Conservation (phyloP, 2,113 vertebrate genomes). For the Neopipo cinnamomea region DNA sequence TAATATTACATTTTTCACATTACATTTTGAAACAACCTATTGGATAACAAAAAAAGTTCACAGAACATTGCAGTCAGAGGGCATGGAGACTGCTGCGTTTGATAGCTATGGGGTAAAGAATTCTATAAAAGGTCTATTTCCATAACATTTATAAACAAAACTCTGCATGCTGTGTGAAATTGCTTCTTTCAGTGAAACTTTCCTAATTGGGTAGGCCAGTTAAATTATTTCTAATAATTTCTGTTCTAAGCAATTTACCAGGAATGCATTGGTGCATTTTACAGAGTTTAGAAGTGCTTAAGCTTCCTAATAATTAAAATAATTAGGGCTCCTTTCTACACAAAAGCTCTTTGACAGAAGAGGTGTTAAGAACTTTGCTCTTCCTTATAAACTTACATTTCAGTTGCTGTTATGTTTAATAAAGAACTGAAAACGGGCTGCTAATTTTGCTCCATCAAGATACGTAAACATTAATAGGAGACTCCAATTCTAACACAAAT, state of each 20-base stretch:
- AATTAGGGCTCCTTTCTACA: neutral
- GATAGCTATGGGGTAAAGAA: neutral
- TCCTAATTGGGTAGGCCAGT: neutral
- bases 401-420: neutral
- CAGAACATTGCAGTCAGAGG: neutral
- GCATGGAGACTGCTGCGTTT: neutral
- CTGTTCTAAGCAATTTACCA: neutral
- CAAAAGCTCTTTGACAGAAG: neutral
- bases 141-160: neutral
- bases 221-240: neutral
- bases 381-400: neutral
- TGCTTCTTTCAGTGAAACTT: neutral
- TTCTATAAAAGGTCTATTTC: neutral
- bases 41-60: neutral
- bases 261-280: neutral
- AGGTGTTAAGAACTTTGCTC: neutral
- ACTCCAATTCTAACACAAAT: neutral
- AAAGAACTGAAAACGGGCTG: neutral
- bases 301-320: neutral
- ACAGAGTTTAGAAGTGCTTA: neutral
- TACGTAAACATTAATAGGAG: neutral
- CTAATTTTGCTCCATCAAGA: neutral
- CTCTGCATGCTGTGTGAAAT: neutral
- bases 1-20: neutral
- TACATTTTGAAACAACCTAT: neutral